phyloP scores from a whole-genome alignment of 2,888 invertebrate species.

The Oxystoma pomonae region DNA sequence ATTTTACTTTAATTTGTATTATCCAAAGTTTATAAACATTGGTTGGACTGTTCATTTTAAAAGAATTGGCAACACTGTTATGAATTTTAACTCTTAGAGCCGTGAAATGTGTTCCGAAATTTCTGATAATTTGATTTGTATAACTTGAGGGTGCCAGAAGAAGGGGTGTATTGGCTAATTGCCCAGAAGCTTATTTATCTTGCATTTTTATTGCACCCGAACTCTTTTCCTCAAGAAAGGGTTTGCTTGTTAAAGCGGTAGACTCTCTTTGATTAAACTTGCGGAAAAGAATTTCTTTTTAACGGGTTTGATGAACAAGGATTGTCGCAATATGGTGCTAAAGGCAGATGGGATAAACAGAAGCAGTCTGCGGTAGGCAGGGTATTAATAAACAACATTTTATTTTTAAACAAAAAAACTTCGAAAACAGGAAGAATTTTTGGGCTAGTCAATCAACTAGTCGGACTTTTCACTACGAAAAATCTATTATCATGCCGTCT shows the following conservation, averaged over 20 bases:
- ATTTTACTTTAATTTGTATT: no score
- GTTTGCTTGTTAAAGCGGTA: not conserved
- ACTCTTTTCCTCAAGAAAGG: not conserved
- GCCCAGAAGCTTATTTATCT: constrained; percentile 4
- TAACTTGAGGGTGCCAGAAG: not conserved
- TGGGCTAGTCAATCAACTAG: no score
- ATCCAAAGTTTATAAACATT: no score
- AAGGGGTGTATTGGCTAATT: constrained; percentile 1
- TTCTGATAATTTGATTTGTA: constrained; percentile 2
- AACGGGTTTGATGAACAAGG: not conserved
- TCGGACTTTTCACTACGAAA: no score
- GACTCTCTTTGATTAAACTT: not conserved
- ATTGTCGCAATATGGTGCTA: not conserved
- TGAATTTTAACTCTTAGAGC: no score
- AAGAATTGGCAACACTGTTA: no score
- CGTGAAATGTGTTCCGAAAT: not conserved
- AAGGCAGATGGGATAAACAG: not conserved
- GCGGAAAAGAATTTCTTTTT: not conserved
- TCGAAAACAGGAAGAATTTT: no score
- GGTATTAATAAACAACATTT: not conserved
- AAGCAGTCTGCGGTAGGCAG: not conserved
- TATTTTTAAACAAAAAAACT: not conserved
- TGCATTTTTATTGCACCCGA: constrained; percentile 1
- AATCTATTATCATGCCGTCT: no score
- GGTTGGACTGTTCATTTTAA: no score